Percentiles rank a stretch among this genome's conserved stretches.
These are phyloP conservation scores for Euclidia mi DNA, from an alignment of 2,888 invertebrate species.

Conservation along the genomic window DNA sequence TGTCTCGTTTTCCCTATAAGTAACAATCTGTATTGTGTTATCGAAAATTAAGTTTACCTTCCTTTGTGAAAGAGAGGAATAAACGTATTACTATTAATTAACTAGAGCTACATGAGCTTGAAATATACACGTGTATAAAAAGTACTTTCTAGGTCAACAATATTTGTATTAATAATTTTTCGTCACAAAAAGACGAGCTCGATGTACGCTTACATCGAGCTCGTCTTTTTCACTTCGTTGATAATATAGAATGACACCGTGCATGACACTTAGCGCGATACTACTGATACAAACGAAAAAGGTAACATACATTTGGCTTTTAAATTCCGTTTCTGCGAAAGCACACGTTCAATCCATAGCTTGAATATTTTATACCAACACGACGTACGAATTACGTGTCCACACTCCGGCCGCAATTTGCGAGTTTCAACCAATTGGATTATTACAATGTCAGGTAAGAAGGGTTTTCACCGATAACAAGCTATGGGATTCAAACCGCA, in stretches of 20 bases:
- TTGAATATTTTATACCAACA: slow-evolving; percentile 41
- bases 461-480: slow-evolving; percentile 42
- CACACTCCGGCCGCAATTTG: slow-evolving; percentile 16
- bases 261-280: not conserved
- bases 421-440: slow-evolving; percentile 15
- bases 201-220: no score
- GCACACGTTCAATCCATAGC: slow-evolving; percentile 31
- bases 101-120: no score
- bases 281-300: not conserved
- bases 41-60: no score
- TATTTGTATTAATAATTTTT: no score
- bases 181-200: no score
- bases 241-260: not conserved
- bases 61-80: no score
- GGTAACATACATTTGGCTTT: slow-evolving; percentile 4
- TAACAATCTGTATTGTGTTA: no score
- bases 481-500: slow-evolving; percentile 44
- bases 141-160: no score
- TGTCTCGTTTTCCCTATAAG: no score
- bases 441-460: slow-evolving; percentile 41
- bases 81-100: no score
- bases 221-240: not conserved
- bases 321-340: slow-evolving; percentile 10
- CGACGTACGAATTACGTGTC: slow-evolving; percentile 6
- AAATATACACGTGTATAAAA: no score